Evolutionary conservation across 2,113 vertebrate genomes (phyloP).

Genomic region (Xiphophorus couchianus): DNA sequence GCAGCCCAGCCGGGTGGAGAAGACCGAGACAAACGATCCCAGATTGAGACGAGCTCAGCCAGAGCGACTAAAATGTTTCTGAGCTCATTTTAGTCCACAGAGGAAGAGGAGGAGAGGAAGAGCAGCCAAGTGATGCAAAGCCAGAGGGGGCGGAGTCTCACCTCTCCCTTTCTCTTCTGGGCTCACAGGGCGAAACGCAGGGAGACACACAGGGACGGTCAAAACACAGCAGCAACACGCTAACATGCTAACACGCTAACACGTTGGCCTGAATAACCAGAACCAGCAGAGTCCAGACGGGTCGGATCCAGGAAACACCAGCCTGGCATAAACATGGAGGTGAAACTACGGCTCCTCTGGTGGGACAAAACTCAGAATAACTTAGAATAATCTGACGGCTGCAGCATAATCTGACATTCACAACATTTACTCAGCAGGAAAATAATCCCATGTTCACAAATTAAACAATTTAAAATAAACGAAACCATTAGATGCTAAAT

Average conservation of each 20-base stretch:
- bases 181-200: constrained; percentile 41
- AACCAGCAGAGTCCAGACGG: background rate
- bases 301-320: background rate
- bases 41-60: background rate
- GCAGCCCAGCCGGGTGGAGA: constrained; percentile 15
- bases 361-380: too few species aligned
- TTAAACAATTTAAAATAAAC: too few species aligned
- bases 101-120: constrained; percentile 33
- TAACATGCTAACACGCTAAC: background rate
- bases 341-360: too few species aligned
- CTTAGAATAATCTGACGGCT: too few species aligned
- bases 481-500: too few species aligned
- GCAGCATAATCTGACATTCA: too few species aligned
- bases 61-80: constrained; percentile 62
- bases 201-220: constrained; percentile 71
- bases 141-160: constrained; percentile 65
- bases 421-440: too few species aligned
- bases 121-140: constrained; percentile 70
- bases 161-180: constrained; percentile 75
- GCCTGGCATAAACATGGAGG: too few species aligned
- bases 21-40: constrained; percentile 7
- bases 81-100: constrained; percentile 58
- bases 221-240: constrained; percentile 65
- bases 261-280: background rate
- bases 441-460: too few species aligned